Conservation (phyloP, 1,140 invertebrate genomes). For the Monomorium pharaonis region DNA sequence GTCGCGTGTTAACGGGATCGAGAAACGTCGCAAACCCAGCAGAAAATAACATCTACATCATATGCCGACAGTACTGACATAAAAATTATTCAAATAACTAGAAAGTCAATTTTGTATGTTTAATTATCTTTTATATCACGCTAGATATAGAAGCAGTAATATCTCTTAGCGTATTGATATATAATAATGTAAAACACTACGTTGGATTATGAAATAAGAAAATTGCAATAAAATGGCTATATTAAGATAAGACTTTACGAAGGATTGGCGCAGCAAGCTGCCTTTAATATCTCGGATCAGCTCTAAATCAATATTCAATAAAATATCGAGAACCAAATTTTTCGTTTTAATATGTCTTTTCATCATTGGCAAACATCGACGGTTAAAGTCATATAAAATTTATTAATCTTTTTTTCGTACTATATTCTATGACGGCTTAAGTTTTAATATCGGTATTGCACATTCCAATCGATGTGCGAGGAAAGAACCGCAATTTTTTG, state of each 20-base stretch:
- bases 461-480: slow-evolving; percentile 57
- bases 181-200: background rate
- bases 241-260: slow-evolving; percentile 23
- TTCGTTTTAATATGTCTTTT: slow-evolving; percentile 61
- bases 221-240: background rate
- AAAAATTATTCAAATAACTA: slow-evolving; percentile 12
- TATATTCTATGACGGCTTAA: slow-evolving; percentile 39
- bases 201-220: background rate
- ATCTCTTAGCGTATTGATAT: too few relatives aligned
- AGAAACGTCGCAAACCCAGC: slow-evolving; percentile 17
- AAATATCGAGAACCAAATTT: slow-evolving; percentile 50
- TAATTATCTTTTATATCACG: background rate
- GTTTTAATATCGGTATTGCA: slow-evolving; percentile 63
- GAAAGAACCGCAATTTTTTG: slow-evolving; percentile 17
- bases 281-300: slow-evolving; percentile 39
- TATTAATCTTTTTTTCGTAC: slow-evolving; percentile 49
- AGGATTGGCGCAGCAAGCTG: background rate
- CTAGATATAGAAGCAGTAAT: background rate
- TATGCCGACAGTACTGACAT: background rate
- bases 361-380: background rate
- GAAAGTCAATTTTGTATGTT: background rate
- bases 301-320: slow-evolving; percentile 42
- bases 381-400: slow-evolving; percentile 59
- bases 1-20: background rate
- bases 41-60: background rate